A percentile compares a stretch with the other conserved stretches of the same genome.
Conservation (phyloP, 2,888 invertebrate species). For the Pediacus dermestoides region DNA sequence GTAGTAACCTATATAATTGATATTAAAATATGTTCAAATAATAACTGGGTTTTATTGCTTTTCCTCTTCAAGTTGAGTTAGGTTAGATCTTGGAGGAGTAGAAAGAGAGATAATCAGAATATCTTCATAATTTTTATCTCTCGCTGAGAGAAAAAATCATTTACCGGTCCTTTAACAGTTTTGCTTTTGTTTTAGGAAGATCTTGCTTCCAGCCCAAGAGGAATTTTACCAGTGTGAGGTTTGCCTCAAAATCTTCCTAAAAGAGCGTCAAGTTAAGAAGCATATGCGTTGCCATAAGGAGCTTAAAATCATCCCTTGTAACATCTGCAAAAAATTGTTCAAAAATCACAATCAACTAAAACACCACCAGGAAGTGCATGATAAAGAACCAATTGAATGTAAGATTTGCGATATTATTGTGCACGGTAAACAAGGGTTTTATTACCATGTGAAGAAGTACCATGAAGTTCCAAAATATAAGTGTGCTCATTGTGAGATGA, state of each 20-base stretch:
- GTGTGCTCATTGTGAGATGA: conserved; percentile 28
- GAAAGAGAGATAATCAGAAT: conserved; percentile 10
- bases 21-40: no score
- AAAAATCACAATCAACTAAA: conserved; percentile 40
- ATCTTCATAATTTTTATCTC: no score
- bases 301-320: conserved; percentile 12
- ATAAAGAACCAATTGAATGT: conserved; percentile 30
- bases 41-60: no score
- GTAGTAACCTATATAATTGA: no score
- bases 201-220: no score
- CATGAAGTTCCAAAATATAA: conserved; percentile 22
- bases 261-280: no score
- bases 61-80: no score
- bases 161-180: no score
- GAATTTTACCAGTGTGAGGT: background rate
- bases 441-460: conserved; percentile 39
- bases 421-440: conserved; percentile 19
- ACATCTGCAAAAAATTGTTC: conserved; percentile 21
- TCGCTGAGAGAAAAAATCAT: no score
- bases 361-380: conserved; percentile 35
- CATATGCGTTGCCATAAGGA: no score
- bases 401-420: conserved; percentile 45
- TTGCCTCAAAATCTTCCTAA: conserved; percentile 1
- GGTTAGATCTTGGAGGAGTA: no score
- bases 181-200: no score